Percentiles rank a stretch among this genome's conserved stretches.
Evolutionary conservation across 2,797 vertebrate species (phyloP).

Genomic region (Choloepus didactylus): DNA sequence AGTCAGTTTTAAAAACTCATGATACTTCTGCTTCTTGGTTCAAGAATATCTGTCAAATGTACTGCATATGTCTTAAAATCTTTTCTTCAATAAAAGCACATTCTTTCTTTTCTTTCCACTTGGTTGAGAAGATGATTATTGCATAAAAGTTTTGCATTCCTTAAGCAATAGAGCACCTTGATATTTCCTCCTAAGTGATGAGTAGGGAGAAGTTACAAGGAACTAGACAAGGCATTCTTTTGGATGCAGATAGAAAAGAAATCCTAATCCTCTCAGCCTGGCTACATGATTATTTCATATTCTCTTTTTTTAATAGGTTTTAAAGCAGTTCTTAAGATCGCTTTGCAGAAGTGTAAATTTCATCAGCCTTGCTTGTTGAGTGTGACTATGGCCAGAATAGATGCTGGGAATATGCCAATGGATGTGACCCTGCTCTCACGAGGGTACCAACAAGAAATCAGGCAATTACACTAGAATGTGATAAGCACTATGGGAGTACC

Average conservation of each 20-base stretch:
- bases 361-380: neutral
- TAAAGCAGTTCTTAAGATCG: slow-evolving; percentile 16
- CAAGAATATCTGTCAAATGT: slow-evolving; percentile 60
- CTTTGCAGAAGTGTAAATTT: neutral
- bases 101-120: slow-evolving; percentile 55
- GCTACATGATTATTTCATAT: slow-evolving; percentile 37
- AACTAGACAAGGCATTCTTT: neutral
- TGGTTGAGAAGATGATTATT: neutral
- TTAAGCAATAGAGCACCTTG: slow-evolving; percentile 32
- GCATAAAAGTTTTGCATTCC: slow-evolving; percentile 4
- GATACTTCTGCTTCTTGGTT: slow-evolving; percentile 63
- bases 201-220: neutral
- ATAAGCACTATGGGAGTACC: neutral
- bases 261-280: neutral
- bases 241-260: neutral
- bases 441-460: neutral
- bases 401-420: neutral
- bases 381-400: neutral
- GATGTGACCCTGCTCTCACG: neutral
- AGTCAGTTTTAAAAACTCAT: slow-evolving; percentile 66
- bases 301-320: slow-evolving; percentile 23
- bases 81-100: slow-evolving; percentile 68
- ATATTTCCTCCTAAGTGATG: slow-evolving; percentile 45
- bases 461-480: neutral
- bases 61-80: slow-evolving; percentile 51